Evolutionary conservation across 92 coral and sea anemone species (phyloP).

Genomic region (Desmophyllum pertusum): DNA sequence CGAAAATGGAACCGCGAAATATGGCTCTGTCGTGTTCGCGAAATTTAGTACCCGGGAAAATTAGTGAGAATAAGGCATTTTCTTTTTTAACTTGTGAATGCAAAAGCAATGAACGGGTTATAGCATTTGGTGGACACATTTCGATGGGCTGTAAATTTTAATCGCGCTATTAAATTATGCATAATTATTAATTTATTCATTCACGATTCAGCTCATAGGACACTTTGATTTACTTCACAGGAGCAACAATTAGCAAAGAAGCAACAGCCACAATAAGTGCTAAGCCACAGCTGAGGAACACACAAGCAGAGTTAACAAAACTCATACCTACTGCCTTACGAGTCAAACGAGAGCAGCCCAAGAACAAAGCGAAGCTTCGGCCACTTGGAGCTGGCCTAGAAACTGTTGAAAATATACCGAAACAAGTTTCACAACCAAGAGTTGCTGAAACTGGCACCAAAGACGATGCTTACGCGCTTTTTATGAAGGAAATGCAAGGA

Average conservation of each 20-base stretch:
- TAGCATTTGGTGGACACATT: too few species aligned
- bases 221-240: slow-evolving; percentile 30
- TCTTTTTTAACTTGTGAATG: too few species aligned
- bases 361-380: slow-evolving; percentile 62
- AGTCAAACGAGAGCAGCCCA: slow-evolving; percentile 90
- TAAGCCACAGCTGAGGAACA: slow-evolving; percentile 96
- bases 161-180: too few species aligned
- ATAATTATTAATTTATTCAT: neutral
- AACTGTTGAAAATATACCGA: slow-evolving; percentile 68
- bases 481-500: slow-evolving; percentile 98
- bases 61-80: too few species aligned
- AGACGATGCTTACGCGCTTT: slow-evolving; percentile 98
- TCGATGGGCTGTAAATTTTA: too few species aligned
- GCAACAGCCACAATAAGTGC: slow-evolving; percentile 86
- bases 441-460: slow-evolving; percentile 86
- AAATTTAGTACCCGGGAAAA: too few species aligned
- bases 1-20: too few species aligned
- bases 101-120: too few species aligned
- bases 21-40: too few species aligned
- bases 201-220: neutral
- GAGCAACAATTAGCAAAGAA: slow-evolving; percentile 77
- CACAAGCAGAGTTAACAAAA: slow-evolving; percentile 95
- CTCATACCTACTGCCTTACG: slow-evolving; percentile 94
- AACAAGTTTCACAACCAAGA: slow-evolving; percentile 63
- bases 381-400: slow-evolving; percentile 62